Percentiles rank a stretch among this genome's conserved stretches.
These are phyloP conservation scores for Coelinius sp. DNA, from an alignment of 2,888 invertebrate species.

Conservation along the genomic window DNA sequence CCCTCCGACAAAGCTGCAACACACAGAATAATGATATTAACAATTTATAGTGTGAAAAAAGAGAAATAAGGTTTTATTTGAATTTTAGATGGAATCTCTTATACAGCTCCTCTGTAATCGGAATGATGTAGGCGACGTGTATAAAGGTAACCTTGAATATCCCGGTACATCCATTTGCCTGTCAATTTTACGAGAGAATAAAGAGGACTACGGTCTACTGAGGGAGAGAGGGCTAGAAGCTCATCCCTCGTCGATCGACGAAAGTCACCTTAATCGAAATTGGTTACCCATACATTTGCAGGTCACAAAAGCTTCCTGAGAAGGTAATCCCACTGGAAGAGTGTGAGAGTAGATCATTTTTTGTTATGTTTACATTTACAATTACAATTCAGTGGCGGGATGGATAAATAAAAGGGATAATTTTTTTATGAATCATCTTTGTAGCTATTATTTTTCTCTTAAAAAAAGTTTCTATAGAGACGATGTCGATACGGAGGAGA, in stretches of 20 bases:
- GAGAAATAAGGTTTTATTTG: conserved; percentile 4
- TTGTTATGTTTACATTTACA: background rate
- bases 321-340: background rate
- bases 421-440: no score
- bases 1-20: conserved; percentile 86
- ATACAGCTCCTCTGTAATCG: conserved; percentile 4
- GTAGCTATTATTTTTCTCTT: no score
- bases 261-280: conserved; percentile 34
- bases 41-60: conserved; percentile 26
- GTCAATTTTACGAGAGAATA: conserved; percentile 48
- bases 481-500: no score
- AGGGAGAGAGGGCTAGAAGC: background rate
- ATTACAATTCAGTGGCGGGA: background rate
- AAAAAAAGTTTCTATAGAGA: no score
- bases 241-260: background rate
- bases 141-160: conserved; percentile 36
- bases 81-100: conserved; percentile 6
- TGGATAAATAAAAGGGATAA: no score
- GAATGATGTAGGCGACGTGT: conserved; percentile 27
- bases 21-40: conserved; percentile 47
- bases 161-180: conserved; percentile 45
- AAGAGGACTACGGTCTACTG: conserved; percentile 24
- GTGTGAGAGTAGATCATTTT: background rate
- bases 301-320: background rate
- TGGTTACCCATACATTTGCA: conserved; percentile 19